A percentile compares a stretch with the other conserved stretches of the same genome.
These are phyloP conservation scores for Nycticorax nycticorax DNA, from an alignment of 2,113 vertebrate genomes.

Conservation along the genomic window DNA sequence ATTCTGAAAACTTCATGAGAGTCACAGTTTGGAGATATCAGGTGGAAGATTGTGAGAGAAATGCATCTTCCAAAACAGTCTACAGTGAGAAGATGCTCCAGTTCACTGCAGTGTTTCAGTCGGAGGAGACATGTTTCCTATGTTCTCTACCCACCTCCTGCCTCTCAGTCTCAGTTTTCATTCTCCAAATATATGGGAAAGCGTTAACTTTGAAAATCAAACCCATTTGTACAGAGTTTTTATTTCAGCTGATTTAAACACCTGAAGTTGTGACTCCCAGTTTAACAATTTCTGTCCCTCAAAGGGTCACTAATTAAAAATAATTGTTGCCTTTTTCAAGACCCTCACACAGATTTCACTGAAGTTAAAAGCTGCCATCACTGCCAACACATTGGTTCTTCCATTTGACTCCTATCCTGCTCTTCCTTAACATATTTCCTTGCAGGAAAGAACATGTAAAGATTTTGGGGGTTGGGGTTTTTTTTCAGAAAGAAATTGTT, in stretches of 20 bases:
- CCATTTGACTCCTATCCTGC: neutral
- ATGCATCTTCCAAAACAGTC: neutral
- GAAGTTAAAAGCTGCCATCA: neutral
- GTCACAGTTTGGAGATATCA: neutral
- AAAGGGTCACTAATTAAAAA: neutral
- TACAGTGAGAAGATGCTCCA: neutral
- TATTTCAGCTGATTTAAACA: neutral
- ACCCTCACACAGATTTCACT: neutral
- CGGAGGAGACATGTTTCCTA: neutral
- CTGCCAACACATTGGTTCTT: neutral
- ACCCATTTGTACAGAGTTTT: neutral
- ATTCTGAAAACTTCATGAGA: neutral
- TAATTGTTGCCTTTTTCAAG: neutral
- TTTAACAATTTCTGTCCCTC: neutral
- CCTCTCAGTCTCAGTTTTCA: neutral
- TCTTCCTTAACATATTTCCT: neutral
- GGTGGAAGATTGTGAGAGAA: neutral
- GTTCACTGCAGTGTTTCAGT: neutral
- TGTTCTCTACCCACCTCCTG: neutral
- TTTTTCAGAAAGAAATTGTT: neutral
- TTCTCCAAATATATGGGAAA: neutral
- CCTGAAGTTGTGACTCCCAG: neutral
- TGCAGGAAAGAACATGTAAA: rapidly evolving
- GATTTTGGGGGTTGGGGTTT: rapidly evolving
- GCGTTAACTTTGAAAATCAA: neutral